Base-by-base conservation (phyloP, 2,888 invertebrate species). In the Trachelus iudaicus region DNA sequence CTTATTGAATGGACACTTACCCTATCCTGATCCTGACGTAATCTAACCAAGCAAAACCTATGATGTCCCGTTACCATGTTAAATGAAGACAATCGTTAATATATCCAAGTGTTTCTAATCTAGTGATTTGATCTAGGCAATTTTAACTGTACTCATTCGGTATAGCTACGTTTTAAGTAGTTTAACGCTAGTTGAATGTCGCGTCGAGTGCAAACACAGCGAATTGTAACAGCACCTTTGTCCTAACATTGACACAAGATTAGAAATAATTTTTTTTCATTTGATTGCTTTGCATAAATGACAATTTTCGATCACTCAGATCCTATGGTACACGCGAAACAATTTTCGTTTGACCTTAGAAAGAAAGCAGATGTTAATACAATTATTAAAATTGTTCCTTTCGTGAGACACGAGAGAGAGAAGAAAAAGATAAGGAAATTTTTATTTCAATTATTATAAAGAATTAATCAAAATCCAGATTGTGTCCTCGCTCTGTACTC, bases 81-180 rank as follows among this genome's bases (percentile, higher is more conserved):
- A 23, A 77, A 76, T 40, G 40, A 77, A 78, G 78, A 78, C 78
- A 78, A 78, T 78, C 78, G 78, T 78, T 78, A 78, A 69, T 78
- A 76, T 78, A 78, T 76, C 73, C 78, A 69, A 78, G 78, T 78
- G 75, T 78, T 78, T 78, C 56, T 76, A 77, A 40, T 76, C 56
- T 56, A 75, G n/a, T 68, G 37, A 40, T 73, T 30, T 30, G 37
- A 75, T 6, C 68, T 33, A 40, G 68, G 23, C 37, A n/a, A 34
- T 74, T 35, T 35, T 35, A 74, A 37, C 74, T 34, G 30, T 74
- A 30, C n/a, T 30, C n/a, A 23, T 35, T 30, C n/a, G 35, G 35
- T 31, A 74, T 74, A n/a, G 74, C 30, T 74, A 35, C 30, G 13
- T 74, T 71, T 71, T 34, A 71, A 71, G 71, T 34, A 34, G 56